Evolutionary conservation across 1,140 invertebrate species (phyloP), one percentile per base, ranked within the genome.

Genomic region (Bicyclus anynana): DNA sequence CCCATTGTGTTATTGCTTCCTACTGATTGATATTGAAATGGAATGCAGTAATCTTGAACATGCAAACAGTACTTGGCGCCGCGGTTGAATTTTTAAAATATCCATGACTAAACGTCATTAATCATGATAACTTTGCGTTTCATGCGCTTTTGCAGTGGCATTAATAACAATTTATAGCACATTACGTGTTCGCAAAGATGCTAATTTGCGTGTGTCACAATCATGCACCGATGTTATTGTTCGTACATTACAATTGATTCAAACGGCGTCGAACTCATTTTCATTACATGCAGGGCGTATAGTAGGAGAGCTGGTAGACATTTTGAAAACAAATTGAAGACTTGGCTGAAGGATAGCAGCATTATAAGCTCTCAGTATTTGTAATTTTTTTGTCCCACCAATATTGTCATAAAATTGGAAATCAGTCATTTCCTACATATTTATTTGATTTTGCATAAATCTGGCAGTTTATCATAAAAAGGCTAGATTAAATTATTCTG

Each of bases 81-180:
- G 21, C 17, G 9, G 20, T 16, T 59, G 44, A 42, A 55, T 54
- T 59, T 79, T 83, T 70, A 69, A 75, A 82, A 77, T 72, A 67
- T 78, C 77, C 81, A 78, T 78, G 79, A 75, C 62, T 58, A 49
- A 66, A 71, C 72, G 62, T 74, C 80, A 80, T 82, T 69, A 69
- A 75, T 82, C 84, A 84, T 80, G 82, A 84, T 80, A 74, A 78
- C 53, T 73, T 62, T 77, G 64, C 70, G 74, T 70, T 75, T 77
- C 72, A 77, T 76, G 57, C 75, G 73, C 82, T 75, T 77, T 69
- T 67, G 59, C 77, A 77, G 67, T 84, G 84, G 82, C 82, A 85
- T 85, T 80, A 80, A 75, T 79, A 84, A 80, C 72, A 72, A 72
- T 81, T 73, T 73, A 71, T 74, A 71, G 57, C 62, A 50, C 53